Conservation (phyloP, 2,888 invertebrate genomes). For the Platynereis dumerilii region DNA sequence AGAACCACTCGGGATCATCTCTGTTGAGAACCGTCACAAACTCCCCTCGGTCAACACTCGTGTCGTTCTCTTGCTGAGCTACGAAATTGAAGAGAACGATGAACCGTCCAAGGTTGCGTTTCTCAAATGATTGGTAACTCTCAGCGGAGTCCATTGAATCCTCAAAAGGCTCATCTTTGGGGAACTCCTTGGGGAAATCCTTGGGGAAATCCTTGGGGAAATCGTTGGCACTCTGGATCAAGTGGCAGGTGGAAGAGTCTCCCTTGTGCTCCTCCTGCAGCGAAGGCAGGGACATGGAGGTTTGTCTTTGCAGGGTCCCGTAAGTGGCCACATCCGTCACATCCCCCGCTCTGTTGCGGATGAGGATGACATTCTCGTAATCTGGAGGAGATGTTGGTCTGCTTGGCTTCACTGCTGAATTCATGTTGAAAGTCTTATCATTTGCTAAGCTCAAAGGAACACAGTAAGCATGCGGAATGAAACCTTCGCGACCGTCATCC, state of each 20-base stretch:
- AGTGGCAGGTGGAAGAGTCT: no score
- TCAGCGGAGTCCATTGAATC: no score
- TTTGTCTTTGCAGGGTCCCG: neutral
- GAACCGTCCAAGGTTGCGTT: conserved; percentile 88
- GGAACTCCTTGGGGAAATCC: neutral
- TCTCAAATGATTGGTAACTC: conserved; percentile 43
- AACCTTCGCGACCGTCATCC: conserved; percentile 88
- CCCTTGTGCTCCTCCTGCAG: no score
- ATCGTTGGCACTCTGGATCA: no score
- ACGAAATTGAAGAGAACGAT: conserved; percentile 93
- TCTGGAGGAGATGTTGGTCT: neutral
- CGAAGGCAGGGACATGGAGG: neutral
- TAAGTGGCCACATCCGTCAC: neutral
- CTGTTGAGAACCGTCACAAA: conserved; percentile 94
- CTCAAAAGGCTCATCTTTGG: no score
- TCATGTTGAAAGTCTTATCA: neutral
- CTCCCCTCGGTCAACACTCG: conserved; percentile 90
- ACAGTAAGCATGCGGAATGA: conserved; percentile 93
- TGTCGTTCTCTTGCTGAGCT: conserved; percentile 91
- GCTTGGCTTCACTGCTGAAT: neutral
- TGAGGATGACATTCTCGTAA: neutral
- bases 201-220: no score
- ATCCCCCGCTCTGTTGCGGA: neutral
- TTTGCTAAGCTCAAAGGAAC: conserved; percentile 69
- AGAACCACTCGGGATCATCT: conserved; percentile 96